Percentiles rank a stretch among this genome's conserved stretches.
Evolutionary conservation across 2,797 vertebrate genomes (phyloP).

Genomic region (Chaetodon trifasciatus): DNA sequence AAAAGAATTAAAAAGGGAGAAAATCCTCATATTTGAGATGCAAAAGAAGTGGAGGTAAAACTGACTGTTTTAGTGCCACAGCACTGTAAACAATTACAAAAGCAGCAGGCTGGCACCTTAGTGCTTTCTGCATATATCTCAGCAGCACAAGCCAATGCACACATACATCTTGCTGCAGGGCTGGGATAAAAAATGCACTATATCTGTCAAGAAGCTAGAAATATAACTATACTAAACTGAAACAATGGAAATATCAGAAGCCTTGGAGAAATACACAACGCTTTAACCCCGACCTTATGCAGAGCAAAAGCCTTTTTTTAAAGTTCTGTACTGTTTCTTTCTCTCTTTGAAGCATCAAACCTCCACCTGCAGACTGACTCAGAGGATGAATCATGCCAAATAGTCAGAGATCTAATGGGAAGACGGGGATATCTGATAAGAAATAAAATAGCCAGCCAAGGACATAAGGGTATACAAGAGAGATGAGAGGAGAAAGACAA

Average conservation of each 20-base stretch:
- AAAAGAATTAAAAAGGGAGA: not conserved
- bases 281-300: not conserved
- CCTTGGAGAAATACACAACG: not conserved
- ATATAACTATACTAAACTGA: not conserved
- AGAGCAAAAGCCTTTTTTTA: not conserved
- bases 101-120: not conserved
- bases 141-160: not conserved
- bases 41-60: not conserved
- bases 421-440: conserved; percentile 54
- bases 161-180: not conserved
- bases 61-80: not conserved
- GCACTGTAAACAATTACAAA: not conserved
- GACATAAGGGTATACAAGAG: conserved; percentile 48
- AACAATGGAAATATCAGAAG: not conserved
- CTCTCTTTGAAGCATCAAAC: conserved; percentile 5
- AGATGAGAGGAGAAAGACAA: conserved; percentile 53
- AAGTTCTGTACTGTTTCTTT: not conserved
- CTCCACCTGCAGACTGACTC: conserved; percentile 20
- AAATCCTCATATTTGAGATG: not conserved
- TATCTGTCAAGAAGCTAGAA: not conserved
- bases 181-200: not conserved
- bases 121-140: not conserved
- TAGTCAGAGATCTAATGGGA: conserved; percentile 32
- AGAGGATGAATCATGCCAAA: conserved; percentile 40
- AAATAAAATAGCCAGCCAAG: conserved; percentile 53